A percentile compares a stretch with the other conserved stretches of the same genome.
Conservation (phyloP, 2,113 vertebrate species). For the Nansenia antarctica region DNA sequence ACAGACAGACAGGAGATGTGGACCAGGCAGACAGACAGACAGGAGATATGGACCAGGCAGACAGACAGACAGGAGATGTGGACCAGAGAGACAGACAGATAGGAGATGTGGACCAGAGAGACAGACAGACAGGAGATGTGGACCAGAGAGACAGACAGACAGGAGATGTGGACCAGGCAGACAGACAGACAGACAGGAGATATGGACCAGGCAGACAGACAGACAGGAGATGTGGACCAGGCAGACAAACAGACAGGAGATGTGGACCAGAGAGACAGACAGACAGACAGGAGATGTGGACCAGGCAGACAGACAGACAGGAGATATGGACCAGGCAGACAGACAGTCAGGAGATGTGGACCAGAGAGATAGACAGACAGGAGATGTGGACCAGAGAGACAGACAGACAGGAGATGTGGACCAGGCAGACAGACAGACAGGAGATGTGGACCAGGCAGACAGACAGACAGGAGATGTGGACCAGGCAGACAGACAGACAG, state of each 20-base stretch:
- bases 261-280: conserved; percentile 1
- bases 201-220: conserved; percentile 1
- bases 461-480: conserved; percentile 31
- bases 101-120: conserved; percentile 4
- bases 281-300: conserved; percentile 35
- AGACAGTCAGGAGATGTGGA: conserved; percentile 31
- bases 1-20: conserved; percentile 32
- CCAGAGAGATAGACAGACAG: too few species aligned
- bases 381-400: conserved; percentile 4
- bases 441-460: conserved; percentile 20
- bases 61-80: conserved; percentile 32
- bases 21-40: conserved; percentile 11
- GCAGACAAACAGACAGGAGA: conserved; percentile 31
- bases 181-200: conserved; percentile 34
- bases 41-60: conserved; percentile 27
- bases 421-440: conserved; percentile 21
- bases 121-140: conserved; percentile 32
- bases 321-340: conserved; percentile 20
- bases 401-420: conserved; percentile 31
- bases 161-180: conserved; percentile 27
- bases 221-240: conserved; percentile 32
- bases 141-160: conserved; percentile 11
- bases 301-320: conserved; percentile 21
- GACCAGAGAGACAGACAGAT: too few species aligned
- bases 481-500: conserved; percentile 21